Evolutionary conservation across 2,888 invertebrate species (phyloP).

Genomic region (Eilema griseolum): DNA sequence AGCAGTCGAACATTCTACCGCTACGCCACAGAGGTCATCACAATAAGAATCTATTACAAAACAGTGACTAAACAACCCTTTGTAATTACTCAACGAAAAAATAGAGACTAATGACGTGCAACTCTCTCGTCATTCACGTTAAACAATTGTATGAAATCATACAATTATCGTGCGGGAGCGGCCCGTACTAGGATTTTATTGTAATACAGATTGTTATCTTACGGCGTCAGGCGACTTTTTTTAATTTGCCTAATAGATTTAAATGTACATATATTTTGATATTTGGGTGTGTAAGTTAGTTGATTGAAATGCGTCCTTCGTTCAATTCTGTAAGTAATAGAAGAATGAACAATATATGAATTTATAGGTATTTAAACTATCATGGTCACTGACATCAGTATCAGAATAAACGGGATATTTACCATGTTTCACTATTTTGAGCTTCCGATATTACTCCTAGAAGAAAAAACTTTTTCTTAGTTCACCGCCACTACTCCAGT

Average conservation of each 20-base stretch:
- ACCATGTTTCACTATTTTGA: too few relatives aligned
- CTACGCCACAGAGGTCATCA: too few relatives aligned
- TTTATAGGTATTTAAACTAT: not conserved
- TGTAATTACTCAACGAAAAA: constrained; percentile 46
- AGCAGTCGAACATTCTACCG: too few relatives aligned
- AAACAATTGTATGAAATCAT: constrained; percentile 52
- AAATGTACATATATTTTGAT: constrained; percentile 56
- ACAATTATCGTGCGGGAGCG: constrained; percentile 42
- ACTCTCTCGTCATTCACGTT: constrained; percentile 57
- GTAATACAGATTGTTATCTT: constrained; percentile 67
- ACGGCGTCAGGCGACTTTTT: constrained; percentile 55
- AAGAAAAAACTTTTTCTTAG: too few relatives aligned
- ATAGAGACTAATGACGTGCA: constrained; percentile 62
- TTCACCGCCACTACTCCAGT: too few relatives aligned
- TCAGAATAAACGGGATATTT: too few relatives aligned
- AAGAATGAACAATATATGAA: not conserved
- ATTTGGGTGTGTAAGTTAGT: constrained; percentile 28
- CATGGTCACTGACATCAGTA: too few relatives aligned
- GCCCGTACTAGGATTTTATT: constrained; percentile 48
- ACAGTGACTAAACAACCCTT: constrained; percentile 45
- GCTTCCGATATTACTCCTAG: too few relatives aligned
- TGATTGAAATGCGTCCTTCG: constrained; percentile 22
- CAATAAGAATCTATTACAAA: constrained; percentile 24
- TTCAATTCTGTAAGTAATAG: not conserved
- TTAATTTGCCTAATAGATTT: constrained; percentile 77